Percentiles rank a stretch among this genome's conserved stretches.
phyloP scores from a whole-genome alignment of 2,113 vertebrate genomes.

The Hiodon alosoides region DNA sequence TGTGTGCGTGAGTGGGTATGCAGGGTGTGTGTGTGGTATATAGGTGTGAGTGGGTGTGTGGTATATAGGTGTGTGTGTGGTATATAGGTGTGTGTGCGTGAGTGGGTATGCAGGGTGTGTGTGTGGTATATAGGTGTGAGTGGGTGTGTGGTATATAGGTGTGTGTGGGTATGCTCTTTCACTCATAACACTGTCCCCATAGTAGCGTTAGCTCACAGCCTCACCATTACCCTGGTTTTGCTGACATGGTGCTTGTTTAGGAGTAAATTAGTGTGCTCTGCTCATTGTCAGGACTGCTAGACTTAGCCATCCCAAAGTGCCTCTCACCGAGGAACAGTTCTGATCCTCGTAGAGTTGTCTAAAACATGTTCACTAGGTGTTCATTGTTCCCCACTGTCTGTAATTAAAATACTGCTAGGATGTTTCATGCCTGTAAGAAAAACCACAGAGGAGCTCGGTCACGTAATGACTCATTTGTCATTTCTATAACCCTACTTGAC shows the following conservation, averaged over 20 bases:
- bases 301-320: not conserved
- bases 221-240: not conserved
- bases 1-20: too few species aligned
- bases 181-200: not conserved
- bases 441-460: too few species aligned
- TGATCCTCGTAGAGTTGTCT: too few species aligned
- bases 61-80: too few species aligned
- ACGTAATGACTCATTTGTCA: too few species aligned
- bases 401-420: too few species aligned
- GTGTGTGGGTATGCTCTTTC: not conserved
- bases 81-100: not conserved
- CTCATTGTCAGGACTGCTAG: not conserved
- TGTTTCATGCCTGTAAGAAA: too few species aligned
- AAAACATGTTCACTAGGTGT: too few species aligned
- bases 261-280: not conserved
- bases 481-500: too few species aligned
- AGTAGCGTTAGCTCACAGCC: not conserved
- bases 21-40: too few species aligned
- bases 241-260: not conserved
- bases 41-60: too few species aligned
- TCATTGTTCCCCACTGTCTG: too few species aligned
- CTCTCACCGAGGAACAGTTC: not conserved
- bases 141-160: not conserved
- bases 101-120: not conserved
- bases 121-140: not conserved